These are phyloP conservation scores for Proterorhinus semilunaris DNA, from an alignment of 2,113 vertebrate species.

Conservation along the genomic window DNA sequence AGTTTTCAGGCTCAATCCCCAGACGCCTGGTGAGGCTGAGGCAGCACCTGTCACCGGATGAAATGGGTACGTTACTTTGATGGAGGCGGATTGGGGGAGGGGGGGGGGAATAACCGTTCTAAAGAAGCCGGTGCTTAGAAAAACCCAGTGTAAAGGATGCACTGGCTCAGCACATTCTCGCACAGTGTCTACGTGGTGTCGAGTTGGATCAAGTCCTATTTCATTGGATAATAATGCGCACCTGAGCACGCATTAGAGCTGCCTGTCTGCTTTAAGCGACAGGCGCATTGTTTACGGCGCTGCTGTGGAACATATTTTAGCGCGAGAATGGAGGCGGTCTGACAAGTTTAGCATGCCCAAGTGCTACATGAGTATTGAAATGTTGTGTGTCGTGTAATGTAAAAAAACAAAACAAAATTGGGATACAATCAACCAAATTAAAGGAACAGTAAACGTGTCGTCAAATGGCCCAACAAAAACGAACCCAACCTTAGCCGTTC, in stretches of 20 bases:
- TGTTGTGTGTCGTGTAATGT: no score
- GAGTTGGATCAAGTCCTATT: neutral
- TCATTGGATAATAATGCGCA: slow-evolving; percentile 27
- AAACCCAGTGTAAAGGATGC: slow-evolving; percentile 12
- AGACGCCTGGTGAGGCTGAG: slow-evolving; percentile 29
- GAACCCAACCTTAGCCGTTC: no score
- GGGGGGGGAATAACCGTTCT: slow-evolving; percentile 20
- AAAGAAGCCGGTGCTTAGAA: slow-evolving; percentile 13
- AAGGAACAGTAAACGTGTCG: no score
- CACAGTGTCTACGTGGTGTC: slow-evolving; percentile 3
- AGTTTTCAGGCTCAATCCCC: slow-evolving; percentile 35
- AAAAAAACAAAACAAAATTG: no score
- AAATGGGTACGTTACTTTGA: slow-evolving; percentile 45
- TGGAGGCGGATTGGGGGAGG: slow-evolving; percentile 23
- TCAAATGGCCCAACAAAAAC: no score
- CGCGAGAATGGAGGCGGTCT: neutral
- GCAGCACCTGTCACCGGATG: slow-evolving; percentile 47
- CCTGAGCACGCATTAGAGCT: slow-evolving; percentile 5
- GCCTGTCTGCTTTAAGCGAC: neutral
- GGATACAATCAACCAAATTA: no score
- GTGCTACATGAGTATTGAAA: neutral
- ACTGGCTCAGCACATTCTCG: slow-evolving; percentile 10
- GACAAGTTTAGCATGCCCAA: neutral
- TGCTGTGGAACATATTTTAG: neutral
- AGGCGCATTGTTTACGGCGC: neutral